Percentiles rank a stretch among this genome's conserved stretches.
These are phyloP conservation scores for Columba guinea DNA, from an alignment of 2,797 vertebrate genomes.

Conservation along the genomic window DNA sequence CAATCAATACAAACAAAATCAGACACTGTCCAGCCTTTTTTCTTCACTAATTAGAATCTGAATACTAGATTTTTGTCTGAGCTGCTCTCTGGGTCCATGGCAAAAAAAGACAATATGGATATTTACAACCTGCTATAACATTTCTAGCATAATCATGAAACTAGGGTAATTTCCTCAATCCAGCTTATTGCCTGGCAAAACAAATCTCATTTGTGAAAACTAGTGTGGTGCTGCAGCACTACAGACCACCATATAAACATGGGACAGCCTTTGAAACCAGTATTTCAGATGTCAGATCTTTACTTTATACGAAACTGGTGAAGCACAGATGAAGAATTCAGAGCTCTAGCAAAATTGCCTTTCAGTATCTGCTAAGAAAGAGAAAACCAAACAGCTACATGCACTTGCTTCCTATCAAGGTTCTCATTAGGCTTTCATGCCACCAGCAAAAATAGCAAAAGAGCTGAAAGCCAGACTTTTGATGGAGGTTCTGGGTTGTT, in stretches of 20 bases:
- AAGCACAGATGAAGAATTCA: neutral
- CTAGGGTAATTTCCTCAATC: neutral
- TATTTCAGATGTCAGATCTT: neutral
- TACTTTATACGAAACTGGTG: neutral
- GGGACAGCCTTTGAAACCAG: neutral
- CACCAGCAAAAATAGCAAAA: neutral
- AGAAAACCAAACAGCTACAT: neutral
- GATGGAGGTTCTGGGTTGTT: neutral
- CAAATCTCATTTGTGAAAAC: neutral
- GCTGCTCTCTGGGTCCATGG: neutral
- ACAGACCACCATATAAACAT: neutral
- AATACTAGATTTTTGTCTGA: neutral
- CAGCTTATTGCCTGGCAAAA: neutral
- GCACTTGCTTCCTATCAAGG: neutral
- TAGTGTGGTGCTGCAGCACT: neutral
- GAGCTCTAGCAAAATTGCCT: neutral
- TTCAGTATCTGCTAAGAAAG: neutral
- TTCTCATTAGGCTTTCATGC: neutral
- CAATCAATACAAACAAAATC: conserved; percentile 52
- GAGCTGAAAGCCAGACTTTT: neutral
- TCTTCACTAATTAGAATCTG: neutral
- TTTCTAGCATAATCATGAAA: neutral
- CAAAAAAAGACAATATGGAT: neutral
- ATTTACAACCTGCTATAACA: neutral
- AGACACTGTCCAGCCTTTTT: neutral